Conservation (phyloP, 2,888 invertebrate species). For the Metallyticus violacea region DNA sequence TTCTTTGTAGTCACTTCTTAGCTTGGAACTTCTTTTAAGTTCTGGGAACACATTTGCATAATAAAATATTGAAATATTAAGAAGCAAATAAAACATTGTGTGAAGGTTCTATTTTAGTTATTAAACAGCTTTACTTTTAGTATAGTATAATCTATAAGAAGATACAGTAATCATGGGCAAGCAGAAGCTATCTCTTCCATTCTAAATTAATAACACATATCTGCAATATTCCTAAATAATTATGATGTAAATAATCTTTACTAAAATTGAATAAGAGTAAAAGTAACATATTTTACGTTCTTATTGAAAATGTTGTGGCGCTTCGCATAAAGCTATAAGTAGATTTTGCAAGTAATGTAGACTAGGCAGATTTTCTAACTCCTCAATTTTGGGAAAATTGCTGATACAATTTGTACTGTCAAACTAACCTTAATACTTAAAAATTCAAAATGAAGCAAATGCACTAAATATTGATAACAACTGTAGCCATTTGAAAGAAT, state of each 20-base stretch:
- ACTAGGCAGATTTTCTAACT: neutral
- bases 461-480: no score
- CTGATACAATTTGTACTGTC: neutral
- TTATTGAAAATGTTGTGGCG: neutral
- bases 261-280: neutral
- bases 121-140: no score
- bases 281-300: neutral
- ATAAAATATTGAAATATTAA: no score
- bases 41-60: no score
- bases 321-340: neutral
- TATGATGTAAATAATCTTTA: neutral
- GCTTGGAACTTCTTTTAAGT: no score
- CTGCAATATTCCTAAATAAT: neutral
- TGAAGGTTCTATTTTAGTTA: no score
- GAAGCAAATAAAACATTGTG: no score
- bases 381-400: neutral
- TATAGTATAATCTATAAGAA: no score
- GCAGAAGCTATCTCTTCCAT: neutral
- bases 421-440: neutral
- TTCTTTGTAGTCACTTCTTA: no score
- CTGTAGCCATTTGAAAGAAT: no score
- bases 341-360: neutral
- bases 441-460: neutral
- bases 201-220: neutral
- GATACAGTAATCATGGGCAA: neutral